Evolutionary conservation across 64 coral and sea anemone genomes (phyloP), one percentile per base, ranked within the genome.

Genomic region (Platygyra sinensis): DNA sequence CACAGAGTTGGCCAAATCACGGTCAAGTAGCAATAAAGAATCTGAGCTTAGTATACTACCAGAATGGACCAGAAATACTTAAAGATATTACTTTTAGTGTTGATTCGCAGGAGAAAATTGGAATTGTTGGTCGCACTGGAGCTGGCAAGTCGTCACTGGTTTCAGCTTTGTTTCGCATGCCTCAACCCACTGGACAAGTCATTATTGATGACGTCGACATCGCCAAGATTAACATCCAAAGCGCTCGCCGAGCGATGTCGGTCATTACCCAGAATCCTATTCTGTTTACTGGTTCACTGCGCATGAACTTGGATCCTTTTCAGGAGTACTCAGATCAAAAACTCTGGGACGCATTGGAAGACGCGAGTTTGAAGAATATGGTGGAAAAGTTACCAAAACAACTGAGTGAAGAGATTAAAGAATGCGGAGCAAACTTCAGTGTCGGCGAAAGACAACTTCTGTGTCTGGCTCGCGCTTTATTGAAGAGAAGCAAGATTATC

Each of bases 141-240:
- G 89, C 93, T 32, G 92, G 92, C n/a, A 94, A 94, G 75, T 94
- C 92, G 19, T 94, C 92, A 27, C 28, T 94, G 67, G 14, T 91
- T 46, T 72, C 93, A 74, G 93, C 89, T 5, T 30, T 94, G 52
- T 94, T 94, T 31, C 78, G 80, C 46, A 94, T 94, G 93, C 89
- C 93, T 49, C 62, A 94, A 52, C 75, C 93, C 13, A 24, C 75
- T 6, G 92, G 92, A 10, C 38, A 93, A 20, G 79, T 93, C 15
- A 19, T 81, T 8, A 93, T 93, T 20, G 78, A 93, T 62, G 92
- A 86, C 4, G 78, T 89, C 30, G 87, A 93, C 38, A 85, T 89
- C 30, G 78, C 76, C 30, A 72, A 67, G 9, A 15, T 93, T 3
- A 75, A 83, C 16, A 79, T 94, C 1, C 88, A 94, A 60, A 73